Evolutionary conservation across 2,888 invertebrate genomes (phyloP).

Genomic region (Sepiola atlantica): DNA sequence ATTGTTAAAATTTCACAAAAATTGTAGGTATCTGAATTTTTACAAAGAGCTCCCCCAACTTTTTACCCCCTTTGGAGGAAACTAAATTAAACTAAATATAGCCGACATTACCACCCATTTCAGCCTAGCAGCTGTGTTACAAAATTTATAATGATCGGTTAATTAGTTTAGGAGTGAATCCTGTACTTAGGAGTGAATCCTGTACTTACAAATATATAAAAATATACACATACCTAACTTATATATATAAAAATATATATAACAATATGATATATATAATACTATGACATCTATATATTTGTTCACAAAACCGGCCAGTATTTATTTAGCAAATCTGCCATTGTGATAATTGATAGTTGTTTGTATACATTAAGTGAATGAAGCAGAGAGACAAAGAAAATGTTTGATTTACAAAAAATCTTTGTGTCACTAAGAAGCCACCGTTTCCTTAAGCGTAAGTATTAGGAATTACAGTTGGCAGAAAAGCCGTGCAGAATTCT

Average conservation of each 20-base stretch:
- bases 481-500: neutral
- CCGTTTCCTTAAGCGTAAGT: neutral
- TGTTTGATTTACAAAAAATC: neutral
- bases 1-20: no score
- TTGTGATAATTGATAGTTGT: conserved; percentile 8
- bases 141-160: no score
- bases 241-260: neutral
- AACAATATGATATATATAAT: neutral
- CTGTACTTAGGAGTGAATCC: no score
- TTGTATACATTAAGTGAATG: neutral
- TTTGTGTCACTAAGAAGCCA: neutral
- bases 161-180: no score
- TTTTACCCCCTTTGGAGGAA: no score
- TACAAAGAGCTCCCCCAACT: no score
- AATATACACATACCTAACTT: neutral
- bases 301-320: neutral
- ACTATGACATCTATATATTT: neutral
- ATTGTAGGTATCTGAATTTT: no score
- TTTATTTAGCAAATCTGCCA: neutral
- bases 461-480: neutral
- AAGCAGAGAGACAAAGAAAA: neutral
- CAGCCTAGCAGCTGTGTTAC: no score
- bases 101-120: no score
- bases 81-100: no score
- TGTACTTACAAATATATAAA: neutral